Percentiles rank a stretch among this genome's conserved stretches.
Evolutionary conservation across 2,797 vertebrate genomes (phyloP).

Genomic region (Cyclura pinguis): DNA sequence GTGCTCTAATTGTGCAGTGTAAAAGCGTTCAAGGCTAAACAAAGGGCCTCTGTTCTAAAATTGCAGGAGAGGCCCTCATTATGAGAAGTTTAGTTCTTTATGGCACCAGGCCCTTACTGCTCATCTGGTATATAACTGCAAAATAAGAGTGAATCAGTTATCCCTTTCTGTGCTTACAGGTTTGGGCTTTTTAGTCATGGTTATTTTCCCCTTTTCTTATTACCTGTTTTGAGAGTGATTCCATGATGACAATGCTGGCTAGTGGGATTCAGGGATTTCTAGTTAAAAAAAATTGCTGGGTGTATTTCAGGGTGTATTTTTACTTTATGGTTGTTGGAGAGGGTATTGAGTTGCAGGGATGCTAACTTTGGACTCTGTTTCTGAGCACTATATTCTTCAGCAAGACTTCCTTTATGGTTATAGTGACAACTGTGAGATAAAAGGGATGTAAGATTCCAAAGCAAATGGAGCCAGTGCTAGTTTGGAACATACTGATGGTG

Average conservation of each 20-base stretch:
- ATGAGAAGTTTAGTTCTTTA: not conserved
- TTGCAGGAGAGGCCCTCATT: too few species aligned
- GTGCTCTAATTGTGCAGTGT: too few species aligned
- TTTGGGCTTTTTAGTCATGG: not conserved
- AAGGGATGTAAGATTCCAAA: not conserved
- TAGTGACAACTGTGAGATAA: not conserved
- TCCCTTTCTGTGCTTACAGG: not conserved
- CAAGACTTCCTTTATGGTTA: not conserved
- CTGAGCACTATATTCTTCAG: too few species aligned
- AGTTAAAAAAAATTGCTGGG: not conserved
- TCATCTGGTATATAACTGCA: not conserved
- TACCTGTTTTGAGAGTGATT: not conserved
- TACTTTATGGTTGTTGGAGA: not conserved
- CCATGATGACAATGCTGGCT: not conserved
- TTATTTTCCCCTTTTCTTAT: too few species aligned
- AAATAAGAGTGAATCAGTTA: not conserved
- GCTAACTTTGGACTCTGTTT: not conserved
- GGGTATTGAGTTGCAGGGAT: not conserved
- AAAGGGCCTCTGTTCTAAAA: not conserved
- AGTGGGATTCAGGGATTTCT: not conserved
- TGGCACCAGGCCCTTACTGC: not conserved
- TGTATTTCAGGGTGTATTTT: too few species aligned
- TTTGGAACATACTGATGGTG: not conserved
- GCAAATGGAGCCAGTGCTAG: not conserved
- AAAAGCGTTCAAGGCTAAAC: too few species aligned